Percentiles rank a stretch among this genome's conserved stretches.
These are phyloP conservation scores for Pipistrellus pipistrellus DNA, from an alignment of 2,797 vertebrate genomes.

Conservation along the genomic window DNA sequence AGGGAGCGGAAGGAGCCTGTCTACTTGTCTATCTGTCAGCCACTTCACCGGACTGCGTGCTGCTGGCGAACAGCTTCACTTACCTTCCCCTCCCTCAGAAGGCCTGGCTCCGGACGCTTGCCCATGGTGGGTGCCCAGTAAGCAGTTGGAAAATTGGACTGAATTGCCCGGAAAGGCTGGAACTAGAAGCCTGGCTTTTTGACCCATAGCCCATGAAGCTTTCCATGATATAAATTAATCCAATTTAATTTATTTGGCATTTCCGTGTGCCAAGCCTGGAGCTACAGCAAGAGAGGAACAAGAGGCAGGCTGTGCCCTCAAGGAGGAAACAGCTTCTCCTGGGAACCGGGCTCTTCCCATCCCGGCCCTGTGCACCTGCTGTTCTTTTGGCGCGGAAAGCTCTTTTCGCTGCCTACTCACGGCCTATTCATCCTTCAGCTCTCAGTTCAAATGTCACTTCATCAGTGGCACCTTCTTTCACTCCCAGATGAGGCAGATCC, in stretches of 20 bases:
- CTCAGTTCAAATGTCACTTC: conserved; percentile 65
- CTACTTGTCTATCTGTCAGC: background rate
- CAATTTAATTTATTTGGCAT: conserved; percentile 55
- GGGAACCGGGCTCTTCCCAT: conserved; percentile 31
- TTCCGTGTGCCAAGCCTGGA: conserved; percentile 45
- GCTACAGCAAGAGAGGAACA: conserved; percentile 44
- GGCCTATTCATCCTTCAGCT: conserved; percentile 60
- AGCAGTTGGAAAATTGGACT: conserved; percentile 33
- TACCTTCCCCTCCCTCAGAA: background rate
- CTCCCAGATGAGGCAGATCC: conserved; percentile 15
- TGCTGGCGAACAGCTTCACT: conserved; percentile 6
- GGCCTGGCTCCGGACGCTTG: background rate
- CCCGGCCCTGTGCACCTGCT: conserved; percentile 5
- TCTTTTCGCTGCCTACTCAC: conserved; percentile 32
- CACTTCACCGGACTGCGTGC: background rate
- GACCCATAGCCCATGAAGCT: background rate
- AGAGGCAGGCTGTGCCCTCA: conserved; percentile 47
- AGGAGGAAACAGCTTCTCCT: conserved; percentile 42
- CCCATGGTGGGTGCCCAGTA: background rate
- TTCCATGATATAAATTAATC: conserved; percentile 58
- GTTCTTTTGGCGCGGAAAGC: conserved; percentile 53
- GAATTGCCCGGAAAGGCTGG: conserved; percentile 31
- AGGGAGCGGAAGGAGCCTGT: background rate
- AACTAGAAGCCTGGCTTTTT: conserved; percentile 45
- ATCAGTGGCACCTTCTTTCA: conserved; percentile 25